Percentiles rank a stretch among this genome's conserved stretches.
Evolutionary conservation across 2,113 vertebrate species (phyloP).

Genomic region (Pseudorectes ferrugineus): DNA sequence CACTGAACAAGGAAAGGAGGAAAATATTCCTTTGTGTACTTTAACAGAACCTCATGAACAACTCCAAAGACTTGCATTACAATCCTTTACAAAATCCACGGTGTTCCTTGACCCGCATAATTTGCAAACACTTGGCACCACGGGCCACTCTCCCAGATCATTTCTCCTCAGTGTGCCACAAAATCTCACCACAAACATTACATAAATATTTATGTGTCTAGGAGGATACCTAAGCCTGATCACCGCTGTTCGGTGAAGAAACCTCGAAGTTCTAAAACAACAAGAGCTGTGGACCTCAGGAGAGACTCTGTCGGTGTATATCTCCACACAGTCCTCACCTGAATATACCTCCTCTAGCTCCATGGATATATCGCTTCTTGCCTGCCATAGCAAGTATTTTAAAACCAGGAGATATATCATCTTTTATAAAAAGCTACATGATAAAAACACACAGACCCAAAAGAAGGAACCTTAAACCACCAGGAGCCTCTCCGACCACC

Average conservation of each 20-base stretch:
- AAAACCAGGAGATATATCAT: not conserved
- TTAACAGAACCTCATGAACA: not conserved
- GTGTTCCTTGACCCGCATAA: not conserved
- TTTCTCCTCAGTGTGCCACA: not conserved
- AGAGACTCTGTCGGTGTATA: not conserved
- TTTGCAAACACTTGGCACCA: not conserved
- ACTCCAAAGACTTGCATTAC: not conserved
- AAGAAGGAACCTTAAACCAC: too few relatives aligned
- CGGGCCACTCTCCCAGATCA: not conserved
- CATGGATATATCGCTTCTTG: too few relatives aligned
- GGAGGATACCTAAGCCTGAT: too few relatives aligned
- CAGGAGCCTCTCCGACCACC: not conserved
- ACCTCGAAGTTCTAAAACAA: not conserved
- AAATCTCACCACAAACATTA: not conserved
- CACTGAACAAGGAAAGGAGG: not conserved
- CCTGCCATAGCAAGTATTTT: accelerated
- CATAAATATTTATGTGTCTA: not conserved
- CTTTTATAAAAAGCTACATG: too few relatives aligned
- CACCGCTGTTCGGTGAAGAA: accelerated
- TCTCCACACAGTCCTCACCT: too few relatives aligned
- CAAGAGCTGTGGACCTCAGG: not conserved
- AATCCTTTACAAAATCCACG: not conserved
- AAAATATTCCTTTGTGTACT: not conserved
- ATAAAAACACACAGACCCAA: not conserved
- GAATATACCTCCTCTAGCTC: not conserved